Conservation (phyloP, 2,888 invertebrate genomes). For the Candidula unifasciata region DNA sequence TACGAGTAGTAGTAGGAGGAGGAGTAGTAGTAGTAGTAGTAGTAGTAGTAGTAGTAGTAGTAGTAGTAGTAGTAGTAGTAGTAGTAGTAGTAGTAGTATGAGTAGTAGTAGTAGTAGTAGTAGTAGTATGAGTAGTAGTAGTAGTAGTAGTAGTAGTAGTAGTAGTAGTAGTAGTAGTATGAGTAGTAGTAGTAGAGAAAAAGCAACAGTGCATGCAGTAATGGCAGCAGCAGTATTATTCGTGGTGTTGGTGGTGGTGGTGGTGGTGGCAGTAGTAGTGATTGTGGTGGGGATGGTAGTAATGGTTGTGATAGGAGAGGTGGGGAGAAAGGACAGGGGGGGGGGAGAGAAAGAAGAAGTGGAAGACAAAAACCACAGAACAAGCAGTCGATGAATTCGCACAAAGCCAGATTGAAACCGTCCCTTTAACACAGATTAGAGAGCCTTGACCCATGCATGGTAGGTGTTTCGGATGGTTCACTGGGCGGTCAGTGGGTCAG, state of each 20-base stretch:
- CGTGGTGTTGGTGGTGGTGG: conserved; percentile 39
- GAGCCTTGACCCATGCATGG: background rate
- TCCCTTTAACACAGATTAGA: background rate
- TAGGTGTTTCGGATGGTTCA: background rate
- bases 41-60: conserved; percentile 41
- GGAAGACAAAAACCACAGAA: too few species aligned
- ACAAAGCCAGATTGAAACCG: too few species aligned
- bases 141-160: conserved; percentile 14
- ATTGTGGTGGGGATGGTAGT: conserved; percentile 50
- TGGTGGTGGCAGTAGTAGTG: conserved; percentile 49
- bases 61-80: background rate
- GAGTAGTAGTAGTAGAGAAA: background rate
- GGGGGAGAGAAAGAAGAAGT: background rate
- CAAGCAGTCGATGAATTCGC: too few species aligned
- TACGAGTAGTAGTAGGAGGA: too few species aligned
- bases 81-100: conserved; percentile 20
- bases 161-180: background rate
- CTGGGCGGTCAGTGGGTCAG: too few species aligned
- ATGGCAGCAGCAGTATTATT: too few species aligned
- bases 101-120: too few species aligned
- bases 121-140: too few species aligned
- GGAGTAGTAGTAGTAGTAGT: conserved; percentile 7
- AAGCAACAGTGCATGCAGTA: background rate
- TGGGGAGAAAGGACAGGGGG: conserved; percentile 1
- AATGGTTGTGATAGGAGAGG: background rate